A percentile compares a stretch with the other conserved stretches of the same genome.
Evolutionary conservation across 1,140 invertebrate species (phyloP).

Genomic region (Aphidius ervi): DNA sequence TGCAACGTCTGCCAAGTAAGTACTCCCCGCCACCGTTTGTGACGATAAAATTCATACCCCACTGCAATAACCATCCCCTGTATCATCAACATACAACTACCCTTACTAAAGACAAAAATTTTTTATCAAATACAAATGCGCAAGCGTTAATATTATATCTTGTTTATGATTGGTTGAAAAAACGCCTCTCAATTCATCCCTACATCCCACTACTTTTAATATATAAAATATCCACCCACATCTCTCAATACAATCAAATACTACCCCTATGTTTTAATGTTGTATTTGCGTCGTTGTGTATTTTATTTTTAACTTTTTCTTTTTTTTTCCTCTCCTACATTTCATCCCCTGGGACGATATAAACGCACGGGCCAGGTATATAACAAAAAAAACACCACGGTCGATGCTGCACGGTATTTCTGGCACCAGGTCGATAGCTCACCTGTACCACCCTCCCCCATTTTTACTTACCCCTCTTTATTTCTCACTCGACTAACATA

Average conservation of each 20-base stretch:
- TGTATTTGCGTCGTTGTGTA: not conserved
- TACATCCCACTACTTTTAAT: not conserved
- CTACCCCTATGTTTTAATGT: not conserved
- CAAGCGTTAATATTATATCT: slow-evolving; percentile 5
- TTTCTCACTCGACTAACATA: no score
- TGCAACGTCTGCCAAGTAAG: slow-evolving; percentile 55
- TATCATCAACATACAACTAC: slow-evolving; percentile 19
- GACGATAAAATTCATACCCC: not conserved
- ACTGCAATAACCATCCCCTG: not conserved
- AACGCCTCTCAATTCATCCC: slow-evolving; percentile 18
- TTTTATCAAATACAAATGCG: not conserved
- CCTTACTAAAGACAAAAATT: slow-evolving; percentile 20
- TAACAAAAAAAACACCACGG: slow-evolving; percentile 31
- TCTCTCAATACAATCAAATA: not conserved
- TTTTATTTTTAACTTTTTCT: not conserved
- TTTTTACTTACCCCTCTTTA: no score
- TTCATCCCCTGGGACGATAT: slow-evolving; percentile 15
- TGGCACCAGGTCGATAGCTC: slow-evolving; percentile 51
- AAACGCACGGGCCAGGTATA: slow-evolving; percentile 39
- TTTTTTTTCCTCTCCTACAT: not conserved
- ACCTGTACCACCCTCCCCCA: slow-evolving; percentile 35
- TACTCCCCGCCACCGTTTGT: slow-evolving; percentile 54
- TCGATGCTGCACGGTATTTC: slow-evolving; percentile 55
- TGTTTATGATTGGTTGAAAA: slow-evolving; percentile 12
- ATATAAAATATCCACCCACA: not conserved